Evolutionary conservation across 2,113 vertebrate genomes (phyloP), one percentile per base, ranked within the genome.

Genomic region (Pyxicephalus adspersus): DNA sequence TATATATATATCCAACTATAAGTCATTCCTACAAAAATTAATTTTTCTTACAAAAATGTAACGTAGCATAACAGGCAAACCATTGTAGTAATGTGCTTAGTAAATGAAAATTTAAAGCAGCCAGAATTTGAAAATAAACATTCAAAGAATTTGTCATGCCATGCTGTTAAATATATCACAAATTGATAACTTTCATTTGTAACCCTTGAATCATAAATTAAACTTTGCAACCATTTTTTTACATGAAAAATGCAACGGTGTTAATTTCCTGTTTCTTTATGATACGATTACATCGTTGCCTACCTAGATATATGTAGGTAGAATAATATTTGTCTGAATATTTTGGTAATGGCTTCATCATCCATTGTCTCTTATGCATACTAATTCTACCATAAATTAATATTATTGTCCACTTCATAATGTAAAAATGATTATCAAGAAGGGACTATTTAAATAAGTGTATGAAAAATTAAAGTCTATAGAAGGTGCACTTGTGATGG

Each of bases 201-300:
- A 57, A 58, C 22, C 17, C 57, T 22, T 9, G 6, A 45, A 17
- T 58, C 23, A 22, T 58, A 58, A 58, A 22, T n/a, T 2, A 22
- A 58, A 58, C 57, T 23, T 58, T 22, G 22, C n/a, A 22, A 58
- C 22, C 57, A 58, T 58, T 7, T 45, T 58, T 58, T 58, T 23
- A 58, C 23, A 58, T 58, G n/a, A n/a, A 58, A 22, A n/a, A 22
- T n/a, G 6, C 57, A 58, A 11, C 23, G 57, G 22, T 58, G 23
- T 58, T 58, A n/a, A 58, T 58, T 58, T 58, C 57, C 57, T 58
- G 57, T 58, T 58, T 58, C 57, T 58, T 58, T 11, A 58, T 58
- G n/a, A 58, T n/a, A 58, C 23, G 57, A 58, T 58, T 22, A 22
- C 20, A 58, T 58, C 20, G 57, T 22, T n/a, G 22, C 5, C 57